Conservation (phyloP, 2,888 invertebrate species). For the Imbricaverruca yamaguchii region DNA sequence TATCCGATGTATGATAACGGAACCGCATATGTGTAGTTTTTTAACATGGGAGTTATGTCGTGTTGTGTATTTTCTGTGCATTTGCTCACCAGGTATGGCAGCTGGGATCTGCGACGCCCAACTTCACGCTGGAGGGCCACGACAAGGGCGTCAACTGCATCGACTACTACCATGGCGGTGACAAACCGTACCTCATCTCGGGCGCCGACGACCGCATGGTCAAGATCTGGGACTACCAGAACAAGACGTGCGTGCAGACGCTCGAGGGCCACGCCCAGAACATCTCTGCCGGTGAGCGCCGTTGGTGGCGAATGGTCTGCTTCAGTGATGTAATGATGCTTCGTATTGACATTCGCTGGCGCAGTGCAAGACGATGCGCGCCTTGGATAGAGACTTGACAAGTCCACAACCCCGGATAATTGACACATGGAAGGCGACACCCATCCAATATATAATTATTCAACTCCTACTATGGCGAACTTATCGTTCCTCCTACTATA, state of each 20-base stretch:
- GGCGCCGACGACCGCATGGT: constrained; percentile 96
- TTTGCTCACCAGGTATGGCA: constrained; percentile 74
- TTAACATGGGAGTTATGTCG: no score
- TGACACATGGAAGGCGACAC: no score
- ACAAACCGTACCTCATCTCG: constrained; percentile 97
- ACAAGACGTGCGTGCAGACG: constrained; percentile 98
- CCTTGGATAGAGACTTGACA: no score
- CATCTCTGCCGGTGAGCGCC: constrained; percentile 58
- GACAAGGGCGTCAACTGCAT: constrained; percentile 99
- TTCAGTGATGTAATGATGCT: neutral
- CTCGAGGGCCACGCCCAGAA: constrained; percentile 95
- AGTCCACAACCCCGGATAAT: no score
- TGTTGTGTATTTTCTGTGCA: neutral
- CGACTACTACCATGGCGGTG: constrained; percentile 97
- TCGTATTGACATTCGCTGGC: no score
- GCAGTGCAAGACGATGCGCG: no score
- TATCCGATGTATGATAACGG: no score
- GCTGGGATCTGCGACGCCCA: constrained; percentile 90
- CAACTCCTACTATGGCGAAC: no score
- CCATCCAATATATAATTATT: no score
- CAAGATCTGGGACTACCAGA: constrained; percentile 99
- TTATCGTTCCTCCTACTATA: no score
- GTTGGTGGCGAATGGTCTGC: neutral
- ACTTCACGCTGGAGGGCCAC: constrained; percentile 96
- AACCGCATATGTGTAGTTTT: no score